A percentile compares a stretch with the other conserved stretches of the same genome.
Conservation (phyloP, 2,888 invertebrate species). For the Margaritifera margaritifera region DNA sequence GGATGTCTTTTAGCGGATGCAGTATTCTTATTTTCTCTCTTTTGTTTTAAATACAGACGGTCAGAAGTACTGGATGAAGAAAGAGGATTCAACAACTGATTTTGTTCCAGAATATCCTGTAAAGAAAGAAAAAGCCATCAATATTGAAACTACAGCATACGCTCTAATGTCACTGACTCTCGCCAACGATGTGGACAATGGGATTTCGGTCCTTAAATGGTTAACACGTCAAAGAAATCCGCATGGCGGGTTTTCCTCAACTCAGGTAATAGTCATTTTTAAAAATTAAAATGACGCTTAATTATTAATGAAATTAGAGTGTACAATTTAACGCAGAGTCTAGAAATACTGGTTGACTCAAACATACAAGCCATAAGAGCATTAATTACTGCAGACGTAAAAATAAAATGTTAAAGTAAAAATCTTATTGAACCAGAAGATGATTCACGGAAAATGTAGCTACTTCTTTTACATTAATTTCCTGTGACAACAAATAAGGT, state of each 20-base stretch:
- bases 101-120: conserved; percentile 12
- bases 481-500: no score
- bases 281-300: no score
- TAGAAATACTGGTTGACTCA: not conserved
- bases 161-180: conserved; percentile 59
- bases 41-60: conserved; percentile 43
- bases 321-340: no score
- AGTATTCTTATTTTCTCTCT: no score
- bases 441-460: no score
- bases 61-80: conserved; percentile 56
- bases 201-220: conserved; percentile 66
- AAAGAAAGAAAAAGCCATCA: conserved; percentile 52
- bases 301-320: no score
- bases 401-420: no score
- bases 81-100: conserved; percentile 16
- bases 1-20: no score
- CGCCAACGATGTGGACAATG: conserved; percentile 40
- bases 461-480: no score
- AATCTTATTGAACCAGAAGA: no score
- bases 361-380: not conserved
- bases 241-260: conserved; percentile 70
- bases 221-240: conserved; percentile 65
- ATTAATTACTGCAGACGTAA: no score
- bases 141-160: conserved; percentile 70
- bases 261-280: conserved; percentile 65